Conservation (phyloP, 2,113 vertebrate species). For the Hyperoodon ampullatus region DNA sequence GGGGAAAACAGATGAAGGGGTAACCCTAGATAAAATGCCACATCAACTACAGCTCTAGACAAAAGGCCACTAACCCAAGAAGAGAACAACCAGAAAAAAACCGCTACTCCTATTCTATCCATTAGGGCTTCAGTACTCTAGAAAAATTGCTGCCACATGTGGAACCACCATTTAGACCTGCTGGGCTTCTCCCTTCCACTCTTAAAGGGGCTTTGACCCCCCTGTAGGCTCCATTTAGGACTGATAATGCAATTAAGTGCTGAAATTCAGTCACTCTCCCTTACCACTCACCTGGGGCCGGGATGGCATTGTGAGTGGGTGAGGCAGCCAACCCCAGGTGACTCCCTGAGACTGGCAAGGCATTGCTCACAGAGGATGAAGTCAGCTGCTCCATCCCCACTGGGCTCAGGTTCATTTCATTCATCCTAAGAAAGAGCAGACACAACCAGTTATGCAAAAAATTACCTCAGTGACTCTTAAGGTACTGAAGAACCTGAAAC, state of each 20-base stretch:
- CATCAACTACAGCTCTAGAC: background rate
- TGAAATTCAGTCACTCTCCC: background rate
- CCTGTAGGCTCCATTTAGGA: background rate
- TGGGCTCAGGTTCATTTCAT: conserved; percentile 97
- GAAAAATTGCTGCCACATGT: background rate
- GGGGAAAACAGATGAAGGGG: background rate
- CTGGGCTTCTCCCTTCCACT: background rate
- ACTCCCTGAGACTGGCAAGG: conserved; percentile 87
- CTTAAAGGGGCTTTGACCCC: background rate
- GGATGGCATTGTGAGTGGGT: conserved; percentile 94
- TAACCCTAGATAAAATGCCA: background rate
- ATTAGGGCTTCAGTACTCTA: background rate
- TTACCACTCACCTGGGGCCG: conserved; percentile 90
- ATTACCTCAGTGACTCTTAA: background rate
- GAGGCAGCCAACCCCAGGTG: conserved; percentile 95
- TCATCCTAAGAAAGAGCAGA: conserved; percentile 90
- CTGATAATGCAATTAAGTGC: fast-evolving
- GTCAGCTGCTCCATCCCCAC: conserved; percentile 99
- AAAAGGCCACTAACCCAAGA: background rate
- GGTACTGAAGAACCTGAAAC: background rate
- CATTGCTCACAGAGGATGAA: conserved; percentile 93
- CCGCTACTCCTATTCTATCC: background rate
- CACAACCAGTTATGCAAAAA: background rate
- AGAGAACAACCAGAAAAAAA: background rate
- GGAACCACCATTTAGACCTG: background rate